These are phyloP conservation scores for Schizopygopsis malacanthus DNA, from an alignment of 2,797 vertebrate species.

Conservation along the genomic window DNA sequence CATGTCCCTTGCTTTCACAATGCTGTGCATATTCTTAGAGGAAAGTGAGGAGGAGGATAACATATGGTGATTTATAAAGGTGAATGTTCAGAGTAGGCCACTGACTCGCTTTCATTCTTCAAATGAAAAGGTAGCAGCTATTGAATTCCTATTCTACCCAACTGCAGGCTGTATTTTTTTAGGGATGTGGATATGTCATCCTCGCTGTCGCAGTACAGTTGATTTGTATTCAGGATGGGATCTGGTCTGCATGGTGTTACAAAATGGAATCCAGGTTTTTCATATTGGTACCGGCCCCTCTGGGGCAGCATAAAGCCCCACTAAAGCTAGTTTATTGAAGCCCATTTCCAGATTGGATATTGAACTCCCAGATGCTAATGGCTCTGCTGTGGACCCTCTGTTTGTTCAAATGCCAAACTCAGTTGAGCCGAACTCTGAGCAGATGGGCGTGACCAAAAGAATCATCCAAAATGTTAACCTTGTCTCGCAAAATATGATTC, in stretches of 20 bases:
- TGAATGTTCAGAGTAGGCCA: constrained; percentile 10
- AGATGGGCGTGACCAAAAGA: constrained; percentile 16
- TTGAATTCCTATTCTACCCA: constrained; percentile 10
- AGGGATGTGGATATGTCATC: not conserved
- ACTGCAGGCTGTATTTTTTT: constrained; percentile 37
- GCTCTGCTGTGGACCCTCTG: constrained; percentile 60
- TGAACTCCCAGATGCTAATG: constrained; percentile 78
- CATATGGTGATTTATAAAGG: constrained; percentile 35
- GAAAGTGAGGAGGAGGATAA: constrained; percentile 25
- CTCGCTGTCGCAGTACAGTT: constrained; percentile 37
- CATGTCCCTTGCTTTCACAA: not conserved
- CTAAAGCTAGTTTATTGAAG: constrained; percentile 81
- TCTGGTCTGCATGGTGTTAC: constrained; percentile 53
- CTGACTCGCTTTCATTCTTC: constrained; percentile 7
- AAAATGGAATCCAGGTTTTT: constrained; percentile 81
- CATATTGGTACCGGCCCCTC: constrained; percentile 83
- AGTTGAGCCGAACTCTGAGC: constrained; percentile 30
- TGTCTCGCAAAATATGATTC: not conserved
- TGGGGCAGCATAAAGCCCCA: constrained; percentile 73
- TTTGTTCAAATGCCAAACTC: constrained; percentile 49
- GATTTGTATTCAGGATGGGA: constrained; percentile 61
- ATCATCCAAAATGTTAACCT: constrained; percentile 5
- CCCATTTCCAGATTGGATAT: constrained; percentile 80
- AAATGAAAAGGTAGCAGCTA: constrained; percentile 22
- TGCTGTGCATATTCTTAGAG: constrained; percentile 10